Base-by-base conservation (phyloP, 2,888 invertebrate species). In the Cenopis cana region DNA sequence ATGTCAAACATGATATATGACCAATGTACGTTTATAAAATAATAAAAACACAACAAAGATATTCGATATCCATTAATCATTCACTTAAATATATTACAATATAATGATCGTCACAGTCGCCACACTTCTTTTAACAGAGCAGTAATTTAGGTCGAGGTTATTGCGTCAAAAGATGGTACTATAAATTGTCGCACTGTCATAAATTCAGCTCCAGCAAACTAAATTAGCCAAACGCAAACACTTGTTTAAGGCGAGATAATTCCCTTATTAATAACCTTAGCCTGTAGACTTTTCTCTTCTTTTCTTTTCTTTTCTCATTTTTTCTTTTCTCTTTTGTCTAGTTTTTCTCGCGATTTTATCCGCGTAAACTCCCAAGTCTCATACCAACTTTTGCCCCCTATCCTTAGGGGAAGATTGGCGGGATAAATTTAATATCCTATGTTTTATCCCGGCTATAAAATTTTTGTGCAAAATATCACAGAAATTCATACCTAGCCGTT, bases 171-270 rank as follows among this genome's bases (percentile, higher is more conserved):
- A 55, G 41, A 50, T 59, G n/a, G 17, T 41, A 56, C 59, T 46
- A 69, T 70, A 54, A 49, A 66, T 52, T 59, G 11, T 29, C 33
- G 46, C n/a, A 20, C 52, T 70, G 65, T 59, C 65, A 59, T 65
- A 59, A 65, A 57, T 70, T 65, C 29, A 33, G 20, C 38, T 60
- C 17, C 33, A 18, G 70, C 57, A 70, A 65, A 65, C 65, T 36
- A 65, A 65, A 33, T 60, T 38, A 70, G 65, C 70, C 59, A 29
- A 52, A 54, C 20, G 17, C 50, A 69, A 57, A 70, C 57, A 70
- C 52, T 17, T n/a, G 46, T 20, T 46, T 70, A 60, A 65, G 57
- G 20, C 57, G 65, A 69, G 69, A 65, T 69, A 24, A 65, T 46
- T 59, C 20, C 33, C 41, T 59, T 65, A 70, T 70, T 65, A 65